Evolutionary conservation across 2,113 vertebrate genomes (phyloP), one percentile per base, ranked within the genome.

Genomic region (Muscicapa adusta): DNA sequence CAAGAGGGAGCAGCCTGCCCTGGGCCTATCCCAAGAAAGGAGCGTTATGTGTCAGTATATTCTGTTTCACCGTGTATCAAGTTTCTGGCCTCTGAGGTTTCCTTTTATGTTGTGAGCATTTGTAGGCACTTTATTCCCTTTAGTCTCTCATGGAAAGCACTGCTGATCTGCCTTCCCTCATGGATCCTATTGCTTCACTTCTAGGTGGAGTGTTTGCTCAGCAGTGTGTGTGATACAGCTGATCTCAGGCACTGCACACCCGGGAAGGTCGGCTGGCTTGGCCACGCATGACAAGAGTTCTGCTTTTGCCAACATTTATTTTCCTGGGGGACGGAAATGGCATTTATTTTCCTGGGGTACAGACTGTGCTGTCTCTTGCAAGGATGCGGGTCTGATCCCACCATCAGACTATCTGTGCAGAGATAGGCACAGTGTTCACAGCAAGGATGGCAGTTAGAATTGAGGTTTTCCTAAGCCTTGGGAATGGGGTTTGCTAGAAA

Each of bases 341-440:
- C 40, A 6, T 33, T 84, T 47, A 1, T 89, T 58, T 54, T 89
- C n/a, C 26, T 25, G 47, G 24, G 51, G 56, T 34, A 43, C 61
- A 43, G 51, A 10, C 3, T 2, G 1, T 0, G 0, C 7, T 42
- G 38, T 23, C 18, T 58, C 61, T 71, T 67, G 38, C 9, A 14
- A 17, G 40, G 31, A 14, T 34, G 51, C 0, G 0, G 31, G 8
- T 50, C 43, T 54, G 80, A 34, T 57, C 0, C 1, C 4, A 0
- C 29, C 47, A 48, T 47, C 47, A 47, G 47, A 47, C 47, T 48
- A 48, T 48, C 23, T 48, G 23, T 1, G 0, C 1, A 26, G 45
- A 45, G 54, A 25, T 0, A 1, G 57, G 26, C 38, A 14, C 0
- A 1, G 58, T 3, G 0, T 16, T 68, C 66, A 12, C 1, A 3